Percentiles rank a stretch among this genome's conserved stretches.
These are phyloP conservation scores for Oceanodroma leucorhoa DNA, from an alignment of 2,797 vertebrate species.

Conservation along the genomic window DNA sequence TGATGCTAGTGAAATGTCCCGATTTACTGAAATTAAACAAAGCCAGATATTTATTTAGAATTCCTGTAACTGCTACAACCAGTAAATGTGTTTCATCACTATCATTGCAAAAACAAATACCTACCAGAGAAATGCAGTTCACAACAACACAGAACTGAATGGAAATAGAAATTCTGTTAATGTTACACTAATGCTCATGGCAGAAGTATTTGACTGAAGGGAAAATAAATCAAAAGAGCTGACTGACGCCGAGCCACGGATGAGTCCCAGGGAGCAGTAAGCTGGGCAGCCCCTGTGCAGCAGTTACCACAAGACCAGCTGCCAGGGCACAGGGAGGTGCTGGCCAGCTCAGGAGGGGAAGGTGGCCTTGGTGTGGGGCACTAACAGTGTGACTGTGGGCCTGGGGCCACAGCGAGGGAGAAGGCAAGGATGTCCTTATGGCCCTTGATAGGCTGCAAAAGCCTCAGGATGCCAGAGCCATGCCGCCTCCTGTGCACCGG, in stretches of 20 bases:
- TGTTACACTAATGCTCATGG: neutral
- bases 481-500: neutral
- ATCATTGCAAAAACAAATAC: constrained; percentile 64
- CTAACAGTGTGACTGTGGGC: neutral
- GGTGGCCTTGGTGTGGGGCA: neutral
- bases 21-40: constrained; percentile 64
- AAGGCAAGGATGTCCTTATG: neutral
- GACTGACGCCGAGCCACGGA: neutral
- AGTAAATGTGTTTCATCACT: constrained; percentile 61
- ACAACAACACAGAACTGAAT: constrained; percentile 34
- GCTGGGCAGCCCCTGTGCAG: neutral
- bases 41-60: constrained; percentile 60
- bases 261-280: neutral
- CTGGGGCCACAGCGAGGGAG: neutral
- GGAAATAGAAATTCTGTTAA: constrained; percentile 23
- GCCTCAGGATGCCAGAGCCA: neutral
- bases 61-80: constrained; percentile 59
- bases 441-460: neutral
- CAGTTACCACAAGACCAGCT: neutral
- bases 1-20: constrained; percentile 38
- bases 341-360: neutral
- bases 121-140: constrained; percentile 34
- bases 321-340: neutral
- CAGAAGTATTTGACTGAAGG: constrained; percentile 1
- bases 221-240: constrained; percentile 3